Evolutionary conservation across 2,888 invertebrate genomes (phyloP), one percentile per base, ranked within the genome.

Genomic region (Drosophila anomelani): DNA sequence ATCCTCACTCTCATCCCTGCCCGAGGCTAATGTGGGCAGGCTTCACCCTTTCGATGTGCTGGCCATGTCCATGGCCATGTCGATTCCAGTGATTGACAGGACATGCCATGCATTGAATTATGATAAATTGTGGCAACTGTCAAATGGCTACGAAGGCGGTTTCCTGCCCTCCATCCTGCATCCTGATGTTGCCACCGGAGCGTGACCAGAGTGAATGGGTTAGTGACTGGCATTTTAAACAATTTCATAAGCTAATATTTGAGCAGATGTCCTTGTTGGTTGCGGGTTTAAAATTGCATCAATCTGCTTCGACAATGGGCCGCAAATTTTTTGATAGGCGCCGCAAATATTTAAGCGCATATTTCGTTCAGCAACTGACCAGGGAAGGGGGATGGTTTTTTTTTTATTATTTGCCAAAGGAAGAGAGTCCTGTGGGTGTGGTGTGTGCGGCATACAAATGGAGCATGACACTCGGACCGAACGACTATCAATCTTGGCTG

Each of bases 81-180:
- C 64, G 72, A 62, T 59, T 63, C 13, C 43, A 62, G 69, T 88
- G 84, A 85, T 88, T 85, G 85, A 88, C 85, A 88, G 80, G 81
- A 80, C 72, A 78, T 83, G 81, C 71, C 88, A 85, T 89, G 84
- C 80, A 86, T 84, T 83, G 91, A 91, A 91, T 92, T 90, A 90
- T 92, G 92, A 91, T 90, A 89, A 91, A 92, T 90, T 90, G 90
- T 91, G 86, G 82, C 85, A 88, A 90, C 84, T 90, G 91, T 90
- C 91, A 91, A 90, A 88, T 84, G 82, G 80, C 82, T 78, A 64
- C 75, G 85, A 80, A 82, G 83, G 79, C 80, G 80, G 78, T 75
- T 80, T 72, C 76, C 77, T 69, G 38, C 38, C 43, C 13, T 39
- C 17, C 15, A 36, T 32, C 41, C 17, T 23, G 57, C 15, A 36